Evolutionary conservation across 2,113 vertebrate genomes (phyloP).

Genomic region (Malurus melanocephalus): DNA sequence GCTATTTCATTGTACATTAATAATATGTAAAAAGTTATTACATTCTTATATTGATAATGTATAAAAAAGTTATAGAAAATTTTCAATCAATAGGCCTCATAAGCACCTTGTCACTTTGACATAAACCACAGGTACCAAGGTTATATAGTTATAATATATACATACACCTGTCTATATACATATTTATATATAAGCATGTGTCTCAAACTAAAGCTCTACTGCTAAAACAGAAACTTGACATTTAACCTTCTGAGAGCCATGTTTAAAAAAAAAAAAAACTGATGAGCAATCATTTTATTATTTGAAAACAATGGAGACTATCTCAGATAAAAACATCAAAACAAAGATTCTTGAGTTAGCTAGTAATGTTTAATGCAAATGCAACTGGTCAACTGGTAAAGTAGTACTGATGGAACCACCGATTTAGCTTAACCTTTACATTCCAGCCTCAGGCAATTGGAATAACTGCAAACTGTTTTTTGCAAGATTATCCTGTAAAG

Average conservation of each 20-base stretch:
- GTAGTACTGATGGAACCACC: not conserved
- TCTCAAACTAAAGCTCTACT: not conserved
- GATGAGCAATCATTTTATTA: not conserved
- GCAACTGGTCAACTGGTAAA: not conserved
- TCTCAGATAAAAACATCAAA: not conserved
- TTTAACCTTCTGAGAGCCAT: not conserved
- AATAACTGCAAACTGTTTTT: not conserved
- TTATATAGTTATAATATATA: not conserved
- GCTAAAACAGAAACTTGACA: not conserved
- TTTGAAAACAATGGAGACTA: not conserved
- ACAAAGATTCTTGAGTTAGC: not conserved
- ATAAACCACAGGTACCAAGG: not conserved
- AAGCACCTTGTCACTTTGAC: too few relatives aligned
- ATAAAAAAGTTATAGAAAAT: too few relatives aligned
- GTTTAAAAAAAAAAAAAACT: not conserved
- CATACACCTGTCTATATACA: not conserved
- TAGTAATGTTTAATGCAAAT: not conserved
- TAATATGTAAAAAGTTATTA: too few relatives aligned
- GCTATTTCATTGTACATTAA: too few relatives aligned
- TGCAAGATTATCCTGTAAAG: not conserved
- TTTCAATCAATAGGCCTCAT: too few relatives aligned
- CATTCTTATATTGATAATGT: too few relatives aligned
- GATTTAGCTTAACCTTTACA: not conserved
- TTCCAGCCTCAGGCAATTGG: rapidly evolving
- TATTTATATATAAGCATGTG: not conserved